Conservation (phyloP, 1,140 invertebrate genomes). For the Diachasmimorpha longicaudata region DNA sequence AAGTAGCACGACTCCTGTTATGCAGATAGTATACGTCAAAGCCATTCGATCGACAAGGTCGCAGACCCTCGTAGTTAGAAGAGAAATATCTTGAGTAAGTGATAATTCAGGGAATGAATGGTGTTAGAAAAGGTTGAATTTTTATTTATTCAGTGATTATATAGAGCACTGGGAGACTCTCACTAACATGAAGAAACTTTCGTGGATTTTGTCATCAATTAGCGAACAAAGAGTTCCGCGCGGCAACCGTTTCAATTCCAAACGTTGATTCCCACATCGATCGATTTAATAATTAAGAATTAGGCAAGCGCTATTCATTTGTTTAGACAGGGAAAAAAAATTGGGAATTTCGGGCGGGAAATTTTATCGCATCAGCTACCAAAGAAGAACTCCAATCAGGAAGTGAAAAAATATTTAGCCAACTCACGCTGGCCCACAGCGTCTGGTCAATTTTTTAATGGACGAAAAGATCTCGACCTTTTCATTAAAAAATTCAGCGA, state of each 20-base stretch:
- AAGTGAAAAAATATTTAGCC: too few species aligned
- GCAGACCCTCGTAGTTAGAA: not conserved
- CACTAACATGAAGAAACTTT: not conserved
- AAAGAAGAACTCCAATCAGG: too few species aligned
- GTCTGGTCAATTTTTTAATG: too few species aligned
- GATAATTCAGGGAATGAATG: not conserved
- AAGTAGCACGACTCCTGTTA: not conserved
- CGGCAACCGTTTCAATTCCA: not conserved
- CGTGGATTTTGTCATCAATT: not conserved
- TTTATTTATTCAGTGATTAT: not conserved
- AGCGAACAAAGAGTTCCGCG: not conserved
- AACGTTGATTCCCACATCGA: too few species aligned
- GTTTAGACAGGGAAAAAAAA: too few species aligned
- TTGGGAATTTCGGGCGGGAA: too few species aligned
- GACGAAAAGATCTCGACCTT: too few species aligned
- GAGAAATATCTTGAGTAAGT: not conserved
- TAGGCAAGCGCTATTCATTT: too few species aligned
- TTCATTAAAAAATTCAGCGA: too few species aligned
- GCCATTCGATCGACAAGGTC: slow-evolving; percentile 6
- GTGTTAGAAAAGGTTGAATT: not conserved
- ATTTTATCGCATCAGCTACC: too few species aligned
- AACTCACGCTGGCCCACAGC: too few species aligned
- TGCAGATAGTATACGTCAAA: not conserved
- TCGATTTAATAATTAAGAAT: too few species aligned
- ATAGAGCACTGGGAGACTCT: not conserved